Base-by-base conservation (phyloP, 2,113 vertebrate genomes). In the Redunca redunca region DNA sequence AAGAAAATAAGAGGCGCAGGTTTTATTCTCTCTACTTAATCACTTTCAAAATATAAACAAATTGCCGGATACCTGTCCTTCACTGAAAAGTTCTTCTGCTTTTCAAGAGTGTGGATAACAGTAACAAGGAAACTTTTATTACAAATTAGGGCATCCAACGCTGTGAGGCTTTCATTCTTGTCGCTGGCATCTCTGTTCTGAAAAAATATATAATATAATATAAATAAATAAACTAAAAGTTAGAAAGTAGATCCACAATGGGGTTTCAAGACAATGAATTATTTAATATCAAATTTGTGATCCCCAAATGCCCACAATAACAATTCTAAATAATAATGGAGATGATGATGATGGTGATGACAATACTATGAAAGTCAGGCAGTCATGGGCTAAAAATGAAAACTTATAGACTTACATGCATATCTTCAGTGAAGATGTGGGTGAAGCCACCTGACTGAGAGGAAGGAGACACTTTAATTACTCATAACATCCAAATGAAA, bases 21-120 rank as follows among this genome's bases (percentile, higher is more conserved):
- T 48, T 81, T 92, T 81, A 55, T 95, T 90, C 78, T 85, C 88
- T 87, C 33, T 94, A 97, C 80, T 95, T 97, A 93, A 96, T 98
- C 93, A 74, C 83, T 94, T 97, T 97, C 97, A 97, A 93, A 98
- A 83, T 83, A 92, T 46, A 97, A 95, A 98, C 97, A 86, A 83
- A 92, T 62, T 94, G 97, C 98, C 92, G 62, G 96, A 96, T 99
- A 99, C 99, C 99, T 99, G 98, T 99, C 99, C 97, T 99, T 99
- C 94, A 99, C 98, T 43, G 99, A 98, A 98, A 99, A 99, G 97
- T 98, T 99, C 97, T 99, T 99, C 98, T 99, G 99, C 95, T 99
- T 99, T 98, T 99, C 99, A 90, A 99, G 98, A 83, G 98, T 99
- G 92, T 99, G 99, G 98, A 99, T 99, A 96, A 99, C 98, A 74